Conservation (phyloP, 2,797 vertebrate species). For the Tenualosa ilisha region DNA sequence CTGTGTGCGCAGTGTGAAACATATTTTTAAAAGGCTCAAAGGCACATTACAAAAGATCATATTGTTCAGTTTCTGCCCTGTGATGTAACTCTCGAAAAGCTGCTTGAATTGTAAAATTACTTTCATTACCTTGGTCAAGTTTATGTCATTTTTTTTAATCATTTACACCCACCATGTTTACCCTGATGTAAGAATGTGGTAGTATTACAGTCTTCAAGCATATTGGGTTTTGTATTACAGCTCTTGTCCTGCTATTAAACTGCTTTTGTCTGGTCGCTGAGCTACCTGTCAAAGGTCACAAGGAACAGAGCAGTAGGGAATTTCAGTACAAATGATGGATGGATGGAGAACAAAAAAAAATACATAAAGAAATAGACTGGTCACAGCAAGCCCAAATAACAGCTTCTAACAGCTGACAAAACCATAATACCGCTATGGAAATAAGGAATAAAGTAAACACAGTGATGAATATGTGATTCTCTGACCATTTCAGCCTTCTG, state of each 20-base stretch:
- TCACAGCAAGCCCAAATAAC: neutral
- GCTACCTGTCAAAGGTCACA: neutral
- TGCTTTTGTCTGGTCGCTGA: neutral
- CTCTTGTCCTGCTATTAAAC: neutral
- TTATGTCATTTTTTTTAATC: neutral
- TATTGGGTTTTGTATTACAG: neutral
- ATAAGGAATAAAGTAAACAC: neutral
- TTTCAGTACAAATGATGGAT: neutral
- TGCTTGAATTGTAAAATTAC: neutral
- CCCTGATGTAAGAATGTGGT: neutral
- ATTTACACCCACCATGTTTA: neutral
- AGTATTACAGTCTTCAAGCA: neutral
- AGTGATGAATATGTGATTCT: neutral
- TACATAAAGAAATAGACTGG: neutral
- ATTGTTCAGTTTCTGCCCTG: neutral
- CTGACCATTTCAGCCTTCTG: no score
- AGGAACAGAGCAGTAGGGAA: neutral
- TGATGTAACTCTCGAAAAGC: neutral
- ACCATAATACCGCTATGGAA: neutral
- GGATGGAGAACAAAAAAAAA: neutral
- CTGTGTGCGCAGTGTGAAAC: no score
- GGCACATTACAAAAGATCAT: neutral
- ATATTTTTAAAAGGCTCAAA: neutral
- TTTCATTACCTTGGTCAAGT: neutral
- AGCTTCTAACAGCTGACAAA: neutral